A percentile compares a stretch with the other conserved stretches of the same genome.
These are phyloP conservation scores for Alviniconcha marisindica DNA, from an alignment of 1,140 invertebrate genomes.

Conservation along the genomic window DNA sequence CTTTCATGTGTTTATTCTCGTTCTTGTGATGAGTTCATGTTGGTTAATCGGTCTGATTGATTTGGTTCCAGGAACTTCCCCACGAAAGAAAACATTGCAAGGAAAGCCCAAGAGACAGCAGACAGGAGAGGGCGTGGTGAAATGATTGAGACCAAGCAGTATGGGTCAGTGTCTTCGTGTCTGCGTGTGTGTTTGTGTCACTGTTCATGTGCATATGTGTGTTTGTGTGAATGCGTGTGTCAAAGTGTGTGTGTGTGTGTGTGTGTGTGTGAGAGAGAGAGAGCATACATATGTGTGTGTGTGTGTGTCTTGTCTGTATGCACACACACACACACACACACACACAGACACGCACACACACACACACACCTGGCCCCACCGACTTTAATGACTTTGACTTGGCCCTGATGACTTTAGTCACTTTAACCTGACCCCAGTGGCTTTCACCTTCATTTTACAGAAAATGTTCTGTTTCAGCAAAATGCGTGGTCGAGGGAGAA, in stretches of 20 bases:
- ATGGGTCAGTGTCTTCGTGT: slow-evolving; percentile 56
- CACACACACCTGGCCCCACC: too few relatives aligned
- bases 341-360: too few relatives aligned
- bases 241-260: not conserved
- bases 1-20: too few relatives aligned
- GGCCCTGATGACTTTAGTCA: too few relatives aligned
- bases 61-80: slow-evolving; percentile 76
- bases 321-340: too few relatives aligned
- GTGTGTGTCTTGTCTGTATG: not conserved
- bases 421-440: too few relatives aligned
- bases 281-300: too few relatives aligned
- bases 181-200: not conserved
- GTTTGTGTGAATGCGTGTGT: not conserved
- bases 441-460: too few relatives aligned
- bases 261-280: not conserved
- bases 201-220: too few relatives aligned
- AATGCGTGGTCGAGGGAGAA: slow-evolving; percentile 44
- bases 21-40: too few relatives aligned
- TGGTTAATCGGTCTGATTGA: too few relatives aligned
- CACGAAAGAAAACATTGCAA: slow-evolving; percentile 84
- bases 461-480: slow-evolving; percentile 43
- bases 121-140: slow-evolving; percentile 80
- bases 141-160: slow-evolving; percentile 68
- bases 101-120: slow-evolving; percentile 80
- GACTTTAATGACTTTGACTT: too few relatives aligned